Conservation (phyloP, 2,888 invertebrate genomes). For the Polydrusus cervinus region DNA sequence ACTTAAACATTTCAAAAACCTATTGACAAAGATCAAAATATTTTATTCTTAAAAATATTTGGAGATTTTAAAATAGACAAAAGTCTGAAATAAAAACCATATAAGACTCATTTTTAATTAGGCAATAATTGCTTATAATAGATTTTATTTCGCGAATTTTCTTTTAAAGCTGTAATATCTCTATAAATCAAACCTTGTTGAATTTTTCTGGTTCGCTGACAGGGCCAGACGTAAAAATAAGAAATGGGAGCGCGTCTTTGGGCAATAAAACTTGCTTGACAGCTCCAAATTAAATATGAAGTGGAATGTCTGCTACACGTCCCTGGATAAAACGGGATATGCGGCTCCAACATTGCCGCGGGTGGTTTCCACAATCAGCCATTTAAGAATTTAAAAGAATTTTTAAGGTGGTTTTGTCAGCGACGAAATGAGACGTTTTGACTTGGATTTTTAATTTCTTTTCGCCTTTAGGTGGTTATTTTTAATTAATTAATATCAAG, state of each 20-base stretch:
- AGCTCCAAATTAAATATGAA: slow-evolving; percentile 67
- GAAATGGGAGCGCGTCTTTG: slow-evolving; percentile 64
- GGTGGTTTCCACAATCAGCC: slow-evolving; percentile 24
- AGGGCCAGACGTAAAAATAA: slow-evolving; percentile 65
- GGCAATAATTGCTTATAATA: background rate
- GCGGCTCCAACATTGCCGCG: slow-evolving; percentile 20
- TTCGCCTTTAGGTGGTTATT: slow-evolving; percentile 6
- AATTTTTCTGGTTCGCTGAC: slow-evolving; percentile 57
- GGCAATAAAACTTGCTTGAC: slow-evolving; percentile 67
- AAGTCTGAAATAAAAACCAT: too few species aligned
- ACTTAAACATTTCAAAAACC: too few species aligned
- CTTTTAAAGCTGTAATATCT: background rate
- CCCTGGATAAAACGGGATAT: slow-evolving; percentile 23
- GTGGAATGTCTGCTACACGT: slow-evolving; percentile 61
- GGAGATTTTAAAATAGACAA: too few species aligned
- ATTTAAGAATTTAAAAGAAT: slow-evolving; percentile 30
- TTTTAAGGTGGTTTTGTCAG: slow-evolving; percentile 27
- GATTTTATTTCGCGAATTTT: background rate
- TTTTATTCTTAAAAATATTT: too few species aligned
- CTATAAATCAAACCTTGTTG: slow-evolving; percentile 13
- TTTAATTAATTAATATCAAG: background rate
- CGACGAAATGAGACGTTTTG: slow-evolving; percentile 12
- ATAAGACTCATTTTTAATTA: too few species aligned
- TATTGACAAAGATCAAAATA: too few species aligned
- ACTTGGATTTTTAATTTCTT: slow-evolving; percentile 22